phyloP scores from a whole-genome alignment of 2,113 vertebrate genomes.

The Heloderma charlesbogerti region DNA sequence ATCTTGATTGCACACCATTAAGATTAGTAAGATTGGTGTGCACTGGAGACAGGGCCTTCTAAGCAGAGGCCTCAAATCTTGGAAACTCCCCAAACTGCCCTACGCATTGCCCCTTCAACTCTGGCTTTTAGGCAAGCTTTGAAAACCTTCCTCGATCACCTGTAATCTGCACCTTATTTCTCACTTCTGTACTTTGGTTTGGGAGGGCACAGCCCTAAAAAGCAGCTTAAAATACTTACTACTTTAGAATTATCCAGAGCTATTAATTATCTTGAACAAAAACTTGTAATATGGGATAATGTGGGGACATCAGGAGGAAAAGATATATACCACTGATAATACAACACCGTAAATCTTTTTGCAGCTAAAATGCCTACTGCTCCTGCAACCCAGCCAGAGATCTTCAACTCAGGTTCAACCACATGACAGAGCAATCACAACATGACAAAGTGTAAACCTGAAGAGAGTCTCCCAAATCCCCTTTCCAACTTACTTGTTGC shows the following conservation, averaged over 20 bases:
- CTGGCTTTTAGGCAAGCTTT: no score
- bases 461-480: not conserved
- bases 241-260: not conserved
- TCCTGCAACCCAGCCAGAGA: not conserved
- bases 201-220: no score
- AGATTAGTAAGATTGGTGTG: no score
- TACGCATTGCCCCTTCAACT: no score
- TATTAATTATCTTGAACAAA: not conserved
- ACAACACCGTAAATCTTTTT: not conserved
- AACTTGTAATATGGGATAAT: not conserved
- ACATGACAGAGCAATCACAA: not conserved
- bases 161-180: no score
- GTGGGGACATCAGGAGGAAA: not conserved
- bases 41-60: no score
- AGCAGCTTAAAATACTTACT: no score
- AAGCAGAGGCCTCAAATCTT: no score
- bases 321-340: not conserved
- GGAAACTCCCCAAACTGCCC: no score
- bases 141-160: no score
- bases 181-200: no score
- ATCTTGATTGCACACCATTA: no score
- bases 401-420: not conserved
- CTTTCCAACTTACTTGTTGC: constrained; percentile 90
- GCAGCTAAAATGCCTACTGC: not conserved
- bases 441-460: not conserved